Conservation (phyloP, 2,888 invertebrate species). For the Caenorhabditis wallacei region DNA sequence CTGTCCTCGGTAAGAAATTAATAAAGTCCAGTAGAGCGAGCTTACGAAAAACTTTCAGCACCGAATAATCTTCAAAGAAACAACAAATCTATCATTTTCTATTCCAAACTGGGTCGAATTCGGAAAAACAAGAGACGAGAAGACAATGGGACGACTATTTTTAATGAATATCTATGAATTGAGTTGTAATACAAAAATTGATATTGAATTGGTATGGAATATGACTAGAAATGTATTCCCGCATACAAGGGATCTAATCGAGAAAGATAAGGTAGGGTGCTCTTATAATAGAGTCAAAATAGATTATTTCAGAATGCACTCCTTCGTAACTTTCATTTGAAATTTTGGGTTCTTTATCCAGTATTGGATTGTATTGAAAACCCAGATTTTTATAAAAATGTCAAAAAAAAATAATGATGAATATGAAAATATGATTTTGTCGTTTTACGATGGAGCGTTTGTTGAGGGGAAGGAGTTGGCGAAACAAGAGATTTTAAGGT, state of each 20-base stretch:
- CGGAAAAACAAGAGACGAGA: background rate
- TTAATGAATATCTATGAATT: constrained; percentile 18
- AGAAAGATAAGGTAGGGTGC: constrained; percentile 21
- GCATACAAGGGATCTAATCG: background rate
- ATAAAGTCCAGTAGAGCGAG: too few relatives aligned
- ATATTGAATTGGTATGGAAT: constrained; percentile 22
- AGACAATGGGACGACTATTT: background rate
- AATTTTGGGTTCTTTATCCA: constrained; percentile 29
- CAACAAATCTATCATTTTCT: background rate
- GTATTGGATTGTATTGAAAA: constrained; percentile 8
- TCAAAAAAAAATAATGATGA: background rate
- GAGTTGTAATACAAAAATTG: constrained; percentile 3
- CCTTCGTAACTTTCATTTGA: constrained; percentile 18
- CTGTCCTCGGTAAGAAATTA: too few relatives aligned
- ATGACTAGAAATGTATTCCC: constrained; percentile 20
- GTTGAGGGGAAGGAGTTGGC: constrained; percentile 9
- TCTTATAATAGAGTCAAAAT: too few relatives aligned
- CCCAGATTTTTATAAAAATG: background rate
- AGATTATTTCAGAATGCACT: constrained; percentile 30
- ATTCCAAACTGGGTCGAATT: constrained; percentile 18
- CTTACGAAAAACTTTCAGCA: too few relatives aligned
- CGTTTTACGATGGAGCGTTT: constrained; percentile 16
- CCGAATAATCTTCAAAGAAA: constrained; percentile 5
- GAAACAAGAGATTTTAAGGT: constrained; percentile 19
- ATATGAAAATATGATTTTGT: constrained; percentile 1